Conservation (phyloP, 2,113 vertebrate species). For the Morone saxatilis region DNA sequence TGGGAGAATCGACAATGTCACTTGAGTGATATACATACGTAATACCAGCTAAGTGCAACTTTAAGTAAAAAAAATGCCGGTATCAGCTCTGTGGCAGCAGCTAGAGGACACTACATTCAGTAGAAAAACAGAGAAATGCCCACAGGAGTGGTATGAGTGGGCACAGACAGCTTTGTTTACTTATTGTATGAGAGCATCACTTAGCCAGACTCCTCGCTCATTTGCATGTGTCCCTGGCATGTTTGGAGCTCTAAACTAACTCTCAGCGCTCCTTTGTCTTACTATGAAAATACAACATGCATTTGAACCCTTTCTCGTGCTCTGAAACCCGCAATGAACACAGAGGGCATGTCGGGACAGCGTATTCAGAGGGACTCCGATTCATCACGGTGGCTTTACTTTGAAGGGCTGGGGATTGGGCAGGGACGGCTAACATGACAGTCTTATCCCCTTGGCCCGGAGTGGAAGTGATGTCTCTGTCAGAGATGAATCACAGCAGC, state of each 20-base stretch:
- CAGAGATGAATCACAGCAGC: conserved; percentile 70
- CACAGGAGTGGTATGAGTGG: conserved; percentile 37
- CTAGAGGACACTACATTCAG: conserved; percentile 29
- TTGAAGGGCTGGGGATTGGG: conserved; percentile 69
- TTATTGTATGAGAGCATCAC: conserved; percentile 52
- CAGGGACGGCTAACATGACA: conserved; percentile 74
- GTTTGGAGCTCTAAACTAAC: conserved; percentile 21
- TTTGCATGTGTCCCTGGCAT: conserved; percentile 63
- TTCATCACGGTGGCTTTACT: conserved; percentile 80
- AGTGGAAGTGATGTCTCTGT: conserved; percentile 79
- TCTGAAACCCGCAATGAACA: conserved; percentile 9
- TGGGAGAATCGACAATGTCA: neutral
- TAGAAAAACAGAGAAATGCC: conserved; percentile 36
- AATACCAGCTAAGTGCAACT: conserved; percentile 8
- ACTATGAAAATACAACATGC: conserved; percentile 27
- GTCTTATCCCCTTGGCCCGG: conserved; percentile 67
- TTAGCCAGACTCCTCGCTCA: conserved; percentile 48
- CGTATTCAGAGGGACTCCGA: conserved; percentile 38
- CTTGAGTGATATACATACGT: conserved; percentile 7
- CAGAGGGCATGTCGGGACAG: conserved; percentile 52
- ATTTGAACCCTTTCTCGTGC: conserved; percentile 6
- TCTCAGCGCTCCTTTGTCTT: conserved; percentile 26
- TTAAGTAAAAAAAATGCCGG: conserved; percentile 16
- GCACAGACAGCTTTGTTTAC: conserved; percentile 66
- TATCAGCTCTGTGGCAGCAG: neutral